These are phyloP conservation scores for Panonychus citri DNA, from an alignment of 1,140 invertebrate genomes.

Conservation along the genomic window DNA sequence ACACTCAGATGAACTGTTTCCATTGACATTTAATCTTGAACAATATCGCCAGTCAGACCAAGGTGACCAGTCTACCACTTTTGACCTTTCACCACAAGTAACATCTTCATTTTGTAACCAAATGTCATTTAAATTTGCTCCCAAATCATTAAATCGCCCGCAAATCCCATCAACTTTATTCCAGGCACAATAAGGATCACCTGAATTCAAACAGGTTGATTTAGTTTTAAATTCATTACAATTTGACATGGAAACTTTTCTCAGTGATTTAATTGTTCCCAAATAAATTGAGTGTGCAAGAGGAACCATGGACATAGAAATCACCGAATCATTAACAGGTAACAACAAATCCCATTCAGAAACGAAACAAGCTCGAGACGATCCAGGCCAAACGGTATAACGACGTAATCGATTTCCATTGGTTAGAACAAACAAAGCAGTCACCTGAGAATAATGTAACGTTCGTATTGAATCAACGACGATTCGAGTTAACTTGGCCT, in stretches of 20 bases:
- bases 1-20: slow-evolving; percentile 34
- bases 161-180: slow-evolving; percentile 46
- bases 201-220: slow-evolving; percentile 43
- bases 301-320: slow-evolving; percentile 50
- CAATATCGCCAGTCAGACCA: slow-evolving; percentile 46
- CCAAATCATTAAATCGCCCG: slow-evolving; percentile 19
- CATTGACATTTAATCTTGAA: slow-evolving; percentile 17
- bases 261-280: slow-evolving; percentile 40
- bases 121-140: slow-evolving; percentile 34
- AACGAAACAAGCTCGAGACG: slow-evolving; percentile 48
- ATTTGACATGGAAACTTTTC: slow-evolving; percentile 45
- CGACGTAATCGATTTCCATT: slow-evolving; percentile 50
- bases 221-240: slow-evolving; percentile 44
- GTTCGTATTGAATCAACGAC: slow-evolving; percentile 23
- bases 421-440: slow-evolving; percentile 55
- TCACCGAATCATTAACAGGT: slow-evolving; percentile 28
- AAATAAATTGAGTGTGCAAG: slow-evolving; percentile 58
- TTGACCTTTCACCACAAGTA: neutral
- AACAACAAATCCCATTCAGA: slow-evolving; percentile 45
- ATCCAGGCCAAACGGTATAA: slow-evolving; percentile 41
- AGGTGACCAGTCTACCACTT: neutral
- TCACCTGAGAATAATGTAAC: slow-evolving; percentile 25
- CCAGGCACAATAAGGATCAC: slow-evolving; percentile 87
- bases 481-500: slow-evolving; percentile 22
- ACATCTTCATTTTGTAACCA: slow-evolving; percentile 24